A percentile compares a stretch with the other conserved stretches of the same genome.
Evolutionary conservation across 1,140 invertebrate species (phyloP).

Genomic region (Aphelinus certus): DNA sequence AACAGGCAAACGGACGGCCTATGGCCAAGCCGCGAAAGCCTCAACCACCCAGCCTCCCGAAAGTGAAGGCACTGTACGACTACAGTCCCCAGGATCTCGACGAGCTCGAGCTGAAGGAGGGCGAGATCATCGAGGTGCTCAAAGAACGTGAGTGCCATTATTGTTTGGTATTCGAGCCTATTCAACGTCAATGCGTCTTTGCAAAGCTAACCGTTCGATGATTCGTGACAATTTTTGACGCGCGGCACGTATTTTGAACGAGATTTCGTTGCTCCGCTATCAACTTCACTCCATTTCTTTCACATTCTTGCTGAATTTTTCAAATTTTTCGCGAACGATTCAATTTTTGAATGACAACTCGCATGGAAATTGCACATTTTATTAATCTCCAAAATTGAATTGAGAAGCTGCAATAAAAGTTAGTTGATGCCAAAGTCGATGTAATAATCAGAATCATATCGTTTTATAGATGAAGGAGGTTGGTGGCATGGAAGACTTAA

Average conservation of each 20-base stretch:
- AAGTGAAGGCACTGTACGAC: constrained; percentile 72
- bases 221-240: background rate
- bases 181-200: background rate
- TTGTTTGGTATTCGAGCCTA: background rate
- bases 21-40: constrained; percentile 56
- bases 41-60: constrained; percentile 62
- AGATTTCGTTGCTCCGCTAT: background rate
- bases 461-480: constrained; percentile 72
- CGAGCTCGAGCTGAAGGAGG: constrained; percentile 73
- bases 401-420: background rate
- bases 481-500: constrained; percentile 75
- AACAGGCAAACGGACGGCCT: constrained; percentile 46
- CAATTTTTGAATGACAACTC: no score
- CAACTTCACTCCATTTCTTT: constrained; percentile 1
- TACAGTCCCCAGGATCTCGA: constrained; percentile 77
- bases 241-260: no score
- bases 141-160: constrained; percentile 70
- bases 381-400: background rate
- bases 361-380: background rate
- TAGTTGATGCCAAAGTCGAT: background rate
- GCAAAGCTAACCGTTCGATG: no score
- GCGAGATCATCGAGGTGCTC: constrained; percentile 73
- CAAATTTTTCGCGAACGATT: constrained; percentile 14
- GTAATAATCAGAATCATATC: constrained; percentile 12
- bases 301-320: constrained; percentile 23